phyloP scores from a whole-genome alignment of 1,140 invertebrate species.

The Bombus haemorrhoidalis region DNA sequence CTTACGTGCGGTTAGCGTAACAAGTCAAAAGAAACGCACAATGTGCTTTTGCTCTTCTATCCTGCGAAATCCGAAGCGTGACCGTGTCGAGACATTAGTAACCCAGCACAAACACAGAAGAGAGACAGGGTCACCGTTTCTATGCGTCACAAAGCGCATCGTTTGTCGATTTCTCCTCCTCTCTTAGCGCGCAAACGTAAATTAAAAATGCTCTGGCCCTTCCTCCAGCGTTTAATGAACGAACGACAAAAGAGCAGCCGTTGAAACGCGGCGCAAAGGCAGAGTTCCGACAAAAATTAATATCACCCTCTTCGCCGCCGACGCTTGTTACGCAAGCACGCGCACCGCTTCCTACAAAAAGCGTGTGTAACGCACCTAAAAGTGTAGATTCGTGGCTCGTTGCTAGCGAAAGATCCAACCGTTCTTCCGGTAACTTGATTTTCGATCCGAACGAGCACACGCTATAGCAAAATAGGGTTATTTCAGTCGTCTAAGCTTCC shows the following conservation, averaged over 20 bases:
- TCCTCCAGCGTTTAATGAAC: constrained; percentile 70
- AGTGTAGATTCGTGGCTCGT: constrained; percentile 52
- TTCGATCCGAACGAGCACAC: background rate
- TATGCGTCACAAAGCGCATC: constrained; percentile 44
- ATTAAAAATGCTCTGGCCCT: constrained; percentile 73
- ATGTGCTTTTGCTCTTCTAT: too few species aligned
- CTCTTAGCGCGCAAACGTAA: constrained; percentile 70
- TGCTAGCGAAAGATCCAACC: constrained; percentile 48
- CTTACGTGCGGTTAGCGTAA: background rate
- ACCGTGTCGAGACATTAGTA: background rate
- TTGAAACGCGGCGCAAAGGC: constrained; percentile 68
- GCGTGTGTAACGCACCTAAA: constrained; percentile 55
- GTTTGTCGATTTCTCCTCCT: constrained; percentile 55
- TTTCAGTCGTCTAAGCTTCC: too few species aligned
- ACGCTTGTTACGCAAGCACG: constrained; percentile 53
- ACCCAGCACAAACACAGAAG: background rate
- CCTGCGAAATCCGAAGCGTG: background rate
- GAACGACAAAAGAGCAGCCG: constrained; percentile 72
- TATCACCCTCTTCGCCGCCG: constrained; percentile 59
- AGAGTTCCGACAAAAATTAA: constrained; percentile 71
- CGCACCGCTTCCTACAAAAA: constrained; percentile 41
- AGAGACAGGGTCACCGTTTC: background rate
- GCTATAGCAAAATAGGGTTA: too few species aligned
- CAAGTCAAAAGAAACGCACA: background rate
- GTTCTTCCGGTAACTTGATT: background rate